Percentiles rank a stretch among this genome's conserved stretches.
phyloP scores from a whole-genome alignment of 2,888 invertebrate genomes.

The Drosophila maculinotata region DNA sequence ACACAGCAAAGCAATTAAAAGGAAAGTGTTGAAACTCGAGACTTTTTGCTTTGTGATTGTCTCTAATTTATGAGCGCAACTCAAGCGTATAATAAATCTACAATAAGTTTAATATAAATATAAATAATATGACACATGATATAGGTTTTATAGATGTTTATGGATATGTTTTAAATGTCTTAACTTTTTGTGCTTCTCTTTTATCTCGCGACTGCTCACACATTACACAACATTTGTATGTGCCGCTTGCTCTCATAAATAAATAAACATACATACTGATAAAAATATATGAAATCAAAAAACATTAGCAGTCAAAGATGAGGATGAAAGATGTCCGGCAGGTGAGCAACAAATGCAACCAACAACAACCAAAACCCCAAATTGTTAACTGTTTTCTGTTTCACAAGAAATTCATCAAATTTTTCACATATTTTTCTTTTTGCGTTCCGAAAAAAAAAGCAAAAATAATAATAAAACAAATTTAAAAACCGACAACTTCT shows the following conservation, averaged over 20 bases:
- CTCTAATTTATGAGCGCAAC: conserved; percentile 37
- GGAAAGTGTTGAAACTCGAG: conserved; percentile 68
- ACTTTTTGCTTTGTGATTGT: conserved; percentile 29
- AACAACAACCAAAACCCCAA: conserved; percentile 40
- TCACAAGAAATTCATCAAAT: conserved; percentile 23
- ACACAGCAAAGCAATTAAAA: conserved; percentile 30
- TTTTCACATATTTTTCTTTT: conserved; percentile 23
- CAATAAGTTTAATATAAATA: conserved; percentile 25
- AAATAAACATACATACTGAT: conserved; percentile 8
- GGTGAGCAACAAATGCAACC: conserved; percentile 86
- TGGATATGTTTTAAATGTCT: conserved; percentile 48
- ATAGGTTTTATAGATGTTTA: conserved; percentile 24
- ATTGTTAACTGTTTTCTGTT: conserved; percentile 46
- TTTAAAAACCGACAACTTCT: conserved; percentile 41
- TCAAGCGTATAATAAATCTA: conserved; percentile 13
- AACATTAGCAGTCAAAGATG: conserved; percentile 88
- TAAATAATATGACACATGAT: conserved; percentile 28
- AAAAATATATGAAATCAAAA: conserved; percentile 23
- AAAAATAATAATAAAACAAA: conserved; percentile 18
- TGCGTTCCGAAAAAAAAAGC: neutral
- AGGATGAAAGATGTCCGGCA: conserved; percentile 89
- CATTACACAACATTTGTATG: conserved; percentile 50
- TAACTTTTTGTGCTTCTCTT: conserved; percentile 71
- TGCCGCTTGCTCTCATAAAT: conserved; percentile 64
- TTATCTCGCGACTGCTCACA: conserved; percentile 45